A percentile compares a stretch with the other conserved stretches of the same genome.
phyloP scores from a whole-genome alignment of 2,888 invertebrate genomes.

The Pseudanteris insignis region DNA sequence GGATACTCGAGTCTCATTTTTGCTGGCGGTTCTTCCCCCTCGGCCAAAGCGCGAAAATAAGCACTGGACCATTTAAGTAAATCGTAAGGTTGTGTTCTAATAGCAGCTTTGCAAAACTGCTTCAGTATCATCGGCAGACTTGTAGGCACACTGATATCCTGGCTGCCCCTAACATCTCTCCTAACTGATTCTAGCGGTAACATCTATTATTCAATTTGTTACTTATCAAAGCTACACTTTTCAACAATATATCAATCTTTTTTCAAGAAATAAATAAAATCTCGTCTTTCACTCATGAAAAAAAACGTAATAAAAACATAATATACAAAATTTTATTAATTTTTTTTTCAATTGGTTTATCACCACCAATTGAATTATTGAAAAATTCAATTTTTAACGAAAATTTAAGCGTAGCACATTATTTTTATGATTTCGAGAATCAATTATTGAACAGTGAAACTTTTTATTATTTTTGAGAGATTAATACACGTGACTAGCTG shows the following conservation, averaged over 20 bases:
- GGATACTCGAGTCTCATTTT: constrained; percentile 82
- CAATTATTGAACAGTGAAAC: no score
- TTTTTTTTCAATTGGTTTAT: no score
- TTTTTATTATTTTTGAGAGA: no score
- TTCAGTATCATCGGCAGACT: constrained; percentile 84
- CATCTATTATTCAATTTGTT: constrained; percentile 6
- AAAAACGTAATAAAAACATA: no score
- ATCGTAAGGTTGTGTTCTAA: constrained; percentile 89
- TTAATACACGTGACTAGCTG: no score
- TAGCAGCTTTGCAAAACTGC: constrained; percentile 90
- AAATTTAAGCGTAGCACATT: no score
- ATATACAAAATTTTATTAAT: no score
- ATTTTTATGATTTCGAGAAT: no score
- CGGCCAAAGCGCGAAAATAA: constrained; percentile 81
- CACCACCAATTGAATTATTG: no score
- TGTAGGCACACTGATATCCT: constrained; percentile 83
- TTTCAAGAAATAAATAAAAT: not conserved
- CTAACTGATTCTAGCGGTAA: constrained; percentile 16
- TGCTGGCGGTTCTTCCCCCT: constrained; percentile 81
- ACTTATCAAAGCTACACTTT: not conserved
- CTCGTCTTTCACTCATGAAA: no score
- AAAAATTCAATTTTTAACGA: no score
- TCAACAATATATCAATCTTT: not conserved
- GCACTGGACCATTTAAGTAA: constrained; percentile 84
- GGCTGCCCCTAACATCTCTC: constrained; percentile 1